phyloP scores from a whole-genome alignment of 2,888 invertebrate genomes.

The Mamestra brassicae region DNA sequence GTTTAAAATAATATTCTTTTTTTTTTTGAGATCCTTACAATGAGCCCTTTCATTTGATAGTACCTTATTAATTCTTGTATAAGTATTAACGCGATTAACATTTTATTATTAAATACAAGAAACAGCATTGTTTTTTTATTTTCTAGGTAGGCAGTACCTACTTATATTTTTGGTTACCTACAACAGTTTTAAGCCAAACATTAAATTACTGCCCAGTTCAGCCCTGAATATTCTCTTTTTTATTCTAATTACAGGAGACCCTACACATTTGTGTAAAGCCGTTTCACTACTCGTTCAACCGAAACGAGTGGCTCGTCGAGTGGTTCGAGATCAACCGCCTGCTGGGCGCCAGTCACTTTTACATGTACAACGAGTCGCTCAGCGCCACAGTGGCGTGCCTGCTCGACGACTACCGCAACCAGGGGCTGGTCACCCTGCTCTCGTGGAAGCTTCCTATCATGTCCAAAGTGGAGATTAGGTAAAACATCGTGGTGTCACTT shows the following conservation, averaged over 20 bases:
- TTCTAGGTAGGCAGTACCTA: no score
- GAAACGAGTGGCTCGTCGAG: slow-evolving; percentile 95
- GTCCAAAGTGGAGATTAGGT: slow-evolving; percentile 96
- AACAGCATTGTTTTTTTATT: no score
- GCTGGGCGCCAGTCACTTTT: slow-evolving; percentile 96
- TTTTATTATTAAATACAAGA: no score
- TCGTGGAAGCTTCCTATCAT: slow-evolving; percentile 97
- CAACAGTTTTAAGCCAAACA: no score
- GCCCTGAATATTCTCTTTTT: neutral
- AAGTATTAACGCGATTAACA: no score
- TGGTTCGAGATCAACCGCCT: slow-evolving; percentile 97
- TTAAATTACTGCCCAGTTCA: neutral
- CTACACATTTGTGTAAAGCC: slow-evolving; percentile 97
- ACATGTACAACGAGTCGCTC: slow-evolving; percentile 95
- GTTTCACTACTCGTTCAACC: slow-evolving; percentile 96
- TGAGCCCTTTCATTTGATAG: no score
- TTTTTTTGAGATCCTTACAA: no score
- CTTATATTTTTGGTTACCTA: no score
- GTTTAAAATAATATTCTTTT: no score
- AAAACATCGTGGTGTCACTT: slow-evolving; percentile 91
- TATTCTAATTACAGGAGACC: slow-evolving; percentile 83
- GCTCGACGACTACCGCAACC: slow-evolving; percentile 92
- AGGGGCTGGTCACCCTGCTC: slow-evolving; percentile 93
- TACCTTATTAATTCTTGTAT: no score
- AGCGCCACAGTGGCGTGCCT: slow-evolving; percentile 95